phyloP scores from a whole-genome alignment of 2,888 invertebrate genomes.

The Eulithis prunata region DNA sequence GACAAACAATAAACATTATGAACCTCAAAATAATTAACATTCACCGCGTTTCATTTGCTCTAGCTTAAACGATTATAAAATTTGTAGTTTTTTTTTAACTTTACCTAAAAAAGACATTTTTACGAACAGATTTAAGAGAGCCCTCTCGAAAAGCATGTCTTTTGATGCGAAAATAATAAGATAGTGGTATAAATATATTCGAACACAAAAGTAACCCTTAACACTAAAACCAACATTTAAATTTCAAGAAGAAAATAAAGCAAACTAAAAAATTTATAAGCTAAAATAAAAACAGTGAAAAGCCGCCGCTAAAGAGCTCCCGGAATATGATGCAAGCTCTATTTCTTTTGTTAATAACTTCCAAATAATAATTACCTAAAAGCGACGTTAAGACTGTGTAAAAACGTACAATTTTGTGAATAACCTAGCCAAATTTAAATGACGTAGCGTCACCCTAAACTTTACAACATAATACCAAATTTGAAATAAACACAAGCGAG shows the following conservation, averaged over 20 bases:
- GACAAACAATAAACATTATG: too few species aligned
- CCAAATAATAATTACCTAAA: slow-evolving; percentile 34
- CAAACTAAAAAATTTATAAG: slow-evolving; percentile 21
- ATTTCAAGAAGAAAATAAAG: slow-evolving; percentile 9
- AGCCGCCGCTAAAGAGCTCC: slow-evolving; percentile 50
- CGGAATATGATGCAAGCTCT: slow-evolving; percentile 48
- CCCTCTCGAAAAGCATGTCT: too few species aligned
- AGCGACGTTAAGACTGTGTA: slow-evolving; percentile 55
- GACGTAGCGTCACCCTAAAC: slow-evolving; percentile 75
- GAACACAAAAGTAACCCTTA: too few species aligned
- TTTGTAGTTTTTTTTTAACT: too few species aligned
- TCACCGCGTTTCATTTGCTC: too few species aligned
- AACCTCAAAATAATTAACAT: too few species aligned
- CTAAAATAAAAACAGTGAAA: slow-evolving; percentile 40
- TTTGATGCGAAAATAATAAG: too few species aligned
- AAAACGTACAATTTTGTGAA: slow-evolving; percentile 53
- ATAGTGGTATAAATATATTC: too few species aligned
- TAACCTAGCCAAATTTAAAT: slow-evolving; percentile 53
- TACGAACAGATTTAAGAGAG: too few species aligned
- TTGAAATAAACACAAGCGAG: slow-evolving; percentile 14
- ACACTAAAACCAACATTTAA: neutral
- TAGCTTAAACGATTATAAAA: too few species aligned
- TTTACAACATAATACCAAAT: slow-evolving; percentile 28
- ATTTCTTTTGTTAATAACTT: slow-evolving; percentile 46
- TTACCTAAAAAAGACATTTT: too few species aligned